Evolutionary conservation across 2,888 invertebrate species (phyloP).

Genomic region (Ormyrus thymus): DNA sequence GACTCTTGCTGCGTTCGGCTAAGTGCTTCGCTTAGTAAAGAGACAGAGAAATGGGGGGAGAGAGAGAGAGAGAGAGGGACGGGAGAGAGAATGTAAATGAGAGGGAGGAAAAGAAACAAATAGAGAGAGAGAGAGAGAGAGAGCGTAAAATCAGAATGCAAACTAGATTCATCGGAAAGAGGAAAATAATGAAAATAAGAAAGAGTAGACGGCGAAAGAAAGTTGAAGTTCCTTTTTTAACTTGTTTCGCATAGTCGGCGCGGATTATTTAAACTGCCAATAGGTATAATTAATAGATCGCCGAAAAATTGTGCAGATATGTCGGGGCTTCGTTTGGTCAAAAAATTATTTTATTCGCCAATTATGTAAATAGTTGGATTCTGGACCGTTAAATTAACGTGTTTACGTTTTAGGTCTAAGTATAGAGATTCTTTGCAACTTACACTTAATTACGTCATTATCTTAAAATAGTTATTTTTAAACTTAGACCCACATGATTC

Average conservation of each 20-base stretch:
- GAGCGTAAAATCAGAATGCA: constrained; percentile 7
- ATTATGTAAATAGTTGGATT: too few species aligned
- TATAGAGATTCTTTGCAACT: neutral
- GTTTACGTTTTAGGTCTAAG: neutral
- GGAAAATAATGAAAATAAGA: neutral
- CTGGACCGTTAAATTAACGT: too few species aligned
- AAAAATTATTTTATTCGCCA: too few species aligned
- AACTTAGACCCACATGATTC: neutral
- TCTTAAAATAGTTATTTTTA: neutral
- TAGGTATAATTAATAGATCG: too few species aligned
- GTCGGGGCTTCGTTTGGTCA: too few species aligned
- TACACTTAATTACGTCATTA: neutral
- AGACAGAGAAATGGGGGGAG: constrained; percentile 28
- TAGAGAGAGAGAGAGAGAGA: constrained; percentile 4
- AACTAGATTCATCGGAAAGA: neutral
- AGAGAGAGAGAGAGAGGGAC: constrained; percentile 10
- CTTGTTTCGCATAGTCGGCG: neutral
- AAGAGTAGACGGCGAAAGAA: neutral
- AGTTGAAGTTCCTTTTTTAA: neutral
- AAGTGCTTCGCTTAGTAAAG: constrained; percentile 42
- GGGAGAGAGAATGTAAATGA: constrained; percentile 19
- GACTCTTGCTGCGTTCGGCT: constrained; percentile 2
- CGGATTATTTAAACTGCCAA: too few species aligned
- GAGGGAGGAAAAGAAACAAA: constrained; percentile 10
- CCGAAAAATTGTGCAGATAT: too few species aligned